Conservation (phyloP, 2,888 invertebrate species). For the Eulithis testata region DNA sequence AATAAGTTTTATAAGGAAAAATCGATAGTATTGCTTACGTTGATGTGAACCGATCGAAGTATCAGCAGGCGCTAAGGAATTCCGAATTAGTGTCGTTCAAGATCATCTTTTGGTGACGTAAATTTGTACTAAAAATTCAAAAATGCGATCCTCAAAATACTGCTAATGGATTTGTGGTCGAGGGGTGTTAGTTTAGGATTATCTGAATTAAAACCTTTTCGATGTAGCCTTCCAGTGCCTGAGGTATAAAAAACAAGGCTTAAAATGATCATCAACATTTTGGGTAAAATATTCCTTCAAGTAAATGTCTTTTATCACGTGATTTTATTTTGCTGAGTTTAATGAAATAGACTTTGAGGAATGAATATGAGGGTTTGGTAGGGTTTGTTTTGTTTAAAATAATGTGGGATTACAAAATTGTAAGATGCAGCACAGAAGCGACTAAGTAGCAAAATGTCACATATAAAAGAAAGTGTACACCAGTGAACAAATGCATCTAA, state of each 20-base stretch:
- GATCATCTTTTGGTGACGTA: slow-evolving; percentile 15
- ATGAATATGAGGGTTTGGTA: too few species aligned
- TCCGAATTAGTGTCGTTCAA: slow-evolving; percentile 6
- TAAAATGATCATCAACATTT: background rate
- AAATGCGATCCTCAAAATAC: slow-evolving; percentile 29
- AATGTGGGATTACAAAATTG: background rate
- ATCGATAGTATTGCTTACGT: slow-evolving; percentile 8
- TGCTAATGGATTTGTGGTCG: slow-evolving; percentile 35
- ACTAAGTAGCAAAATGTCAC: slow-evolving; percentile 35
- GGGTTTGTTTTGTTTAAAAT: background rate
- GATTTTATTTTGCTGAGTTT: too few species aligned
- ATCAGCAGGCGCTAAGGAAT: slow-evolving; percentile 16
- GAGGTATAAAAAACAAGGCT: background rate
- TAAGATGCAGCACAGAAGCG: slow-evolving; percentile 15
- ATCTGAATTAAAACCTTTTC: slow-evolving; percentile 37
- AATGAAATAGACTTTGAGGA: too few species aligned
- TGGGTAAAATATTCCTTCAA: too few species aligned
- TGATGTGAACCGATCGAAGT: slow-evolving; percentile 10
- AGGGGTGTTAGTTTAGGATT: slow-evolving; percentile 38
- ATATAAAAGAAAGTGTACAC: slow-evolving; percentile 42
- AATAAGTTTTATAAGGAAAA: slow-evolving; percentile 23
- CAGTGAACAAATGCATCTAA: slow-evolving; percentile 42
- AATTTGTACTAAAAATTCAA: slow-evolving; percentile 22
- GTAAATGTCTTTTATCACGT: too few species aligned
- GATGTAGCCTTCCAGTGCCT: slow-evolving; percentile 23